Evolutionary conservation across 1,140 invertebrate genomes (phyloP).

Genomic region (Notospermus geniculatus): DNA sequence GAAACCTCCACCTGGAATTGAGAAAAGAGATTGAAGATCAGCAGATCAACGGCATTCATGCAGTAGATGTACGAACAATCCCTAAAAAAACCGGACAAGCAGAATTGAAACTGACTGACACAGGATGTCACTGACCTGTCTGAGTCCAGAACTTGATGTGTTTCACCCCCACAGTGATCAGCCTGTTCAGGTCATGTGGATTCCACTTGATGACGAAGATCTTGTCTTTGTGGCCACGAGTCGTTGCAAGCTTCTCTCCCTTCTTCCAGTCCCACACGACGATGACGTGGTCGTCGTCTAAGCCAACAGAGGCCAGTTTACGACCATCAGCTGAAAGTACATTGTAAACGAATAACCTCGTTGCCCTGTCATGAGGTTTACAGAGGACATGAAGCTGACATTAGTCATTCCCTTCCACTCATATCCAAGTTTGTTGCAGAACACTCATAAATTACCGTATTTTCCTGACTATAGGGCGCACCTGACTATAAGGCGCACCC

Average conservation of each 20-base stretch:
- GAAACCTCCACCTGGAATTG: constrained; percentile 54
- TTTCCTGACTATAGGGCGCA: no score
- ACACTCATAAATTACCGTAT: no score
- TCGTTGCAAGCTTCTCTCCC: constrained; percentile 54
- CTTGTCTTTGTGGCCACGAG: constrained; percentile 57
- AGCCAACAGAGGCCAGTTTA: constrained; percentile 53
- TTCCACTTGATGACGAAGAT: constrained; percentile 58
- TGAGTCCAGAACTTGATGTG: constrained; percentile 58
- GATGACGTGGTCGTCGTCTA: constrained; percentile 56
- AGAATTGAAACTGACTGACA: neutral
- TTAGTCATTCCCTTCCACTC: no score
- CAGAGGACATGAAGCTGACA: no score
- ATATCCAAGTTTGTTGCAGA: no score
- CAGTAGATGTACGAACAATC: no score
- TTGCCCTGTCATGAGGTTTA: no score
- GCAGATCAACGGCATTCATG: no score
- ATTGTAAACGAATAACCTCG: no score
- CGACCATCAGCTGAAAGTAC: constrained; percentile 51
- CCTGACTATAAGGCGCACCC: no score
- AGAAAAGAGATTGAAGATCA: no score
- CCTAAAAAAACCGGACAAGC: no score
- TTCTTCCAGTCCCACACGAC: constrained; percentile 58
- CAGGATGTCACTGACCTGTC: constrained; percentile 35
- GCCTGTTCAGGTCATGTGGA: constrained; percentile 45
- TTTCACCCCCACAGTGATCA: constrained; percentile 55